These are phyloP conservation scores for Etheostoma perlongum DNA, from an alignment of 2,797 vertebrate genomes.

Conservation along the genomic window DNA sequence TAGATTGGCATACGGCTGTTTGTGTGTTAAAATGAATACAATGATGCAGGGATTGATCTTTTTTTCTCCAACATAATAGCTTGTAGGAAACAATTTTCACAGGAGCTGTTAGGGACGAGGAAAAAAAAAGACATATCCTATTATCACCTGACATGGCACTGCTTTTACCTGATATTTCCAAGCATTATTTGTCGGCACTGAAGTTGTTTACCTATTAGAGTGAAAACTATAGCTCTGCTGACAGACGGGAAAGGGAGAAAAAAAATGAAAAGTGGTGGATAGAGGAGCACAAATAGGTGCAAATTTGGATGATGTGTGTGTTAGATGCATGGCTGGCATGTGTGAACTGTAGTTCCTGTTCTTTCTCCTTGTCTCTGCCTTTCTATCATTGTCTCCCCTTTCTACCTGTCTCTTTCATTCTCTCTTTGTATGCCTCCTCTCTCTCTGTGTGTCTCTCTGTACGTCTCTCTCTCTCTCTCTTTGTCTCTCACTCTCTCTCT, in stretches of 20 bases:
- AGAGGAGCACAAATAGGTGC: slow-evolving; percentile 66
- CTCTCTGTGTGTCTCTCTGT: slow-evolving; percentile 9
- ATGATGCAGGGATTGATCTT: slow-evolving; percentile 46
- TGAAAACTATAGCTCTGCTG: slow-evolving; percentile 48
- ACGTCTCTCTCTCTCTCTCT: slow-evolving; percentile 16
- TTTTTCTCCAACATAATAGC: slow-evolving; percentile 53
- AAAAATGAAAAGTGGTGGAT: slow-evolving; percentile 4
- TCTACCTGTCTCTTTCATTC: slow-evolving; percentile 55
- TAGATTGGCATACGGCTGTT: slow-evolving; percentile 25
- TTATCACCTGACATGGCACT: slow-evolving; percentile 61
- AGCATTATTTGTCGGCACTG: slow-evolving; percentile 61
- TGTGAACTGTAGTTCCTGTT: slow-evolving; percentile 50
- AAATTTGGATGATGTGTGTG: slow-evolving; percentile 72
- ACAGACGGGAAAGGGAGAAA: slow-evolving; percentile 28
- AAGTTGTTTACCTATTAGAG: slow-evolving; percentile 74
- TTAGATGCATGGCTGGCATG: slow-evolving; percentile 45
- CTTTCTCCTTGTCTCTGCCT: slow-evolving; percentile 37
- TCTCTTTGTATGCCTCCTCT: slow-evolving; percentile 52
- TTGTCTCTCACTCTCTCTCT: slow-evolving; percentile 27
- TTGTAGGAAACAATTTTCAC: slow-evolving; percentile 60
- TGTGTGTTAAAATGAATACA: slow-evolving; percentile 51
- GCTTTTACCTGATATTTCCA: slow-evolving; percentile 71
- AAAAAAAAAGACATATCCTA: slow-evolving; percentile 38
- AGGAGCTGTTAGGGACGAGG: slow-evolving; percentile 22
- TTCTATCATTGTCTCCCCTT: slow-evolving; percentile 68